A percentile compares a stretch with the other conserved stretches of the same genome.
Conservation (phyloP, 1,140 invertebrate genomes). For the Eubasilissa regina region DNA sequence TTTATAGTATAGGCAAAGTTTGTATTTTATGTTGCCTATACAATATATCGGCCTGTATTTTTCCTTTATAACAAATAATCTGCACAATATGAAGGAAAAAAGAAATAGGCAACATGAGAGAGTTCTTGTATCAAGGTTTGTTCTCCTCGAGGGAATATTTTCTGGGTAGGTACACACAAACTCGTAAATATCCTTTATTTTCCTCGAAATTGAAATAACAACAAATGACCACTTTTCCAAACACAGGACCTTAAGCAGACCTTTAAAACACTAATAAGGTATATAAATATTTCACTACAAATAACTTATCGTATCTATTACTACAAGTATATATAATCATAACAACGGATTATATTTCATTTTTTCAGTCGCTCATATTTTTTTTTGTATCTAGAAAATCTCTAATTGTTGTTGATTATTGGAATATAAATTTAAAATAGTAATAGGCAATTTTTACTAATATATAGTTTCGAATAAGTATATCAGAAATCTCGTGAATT, state of each 20-base stretch:
- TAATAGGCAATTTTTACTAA: too few relatives aligned
- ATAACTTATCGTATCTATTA: too few relatives aligned
- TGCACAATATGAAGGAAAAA: slow-evolving; percentile 8
- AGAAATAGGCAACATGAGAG: not conserved
- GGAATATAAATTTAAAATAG: too few relatives aligned
- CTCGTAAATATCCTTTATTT: not conserved
- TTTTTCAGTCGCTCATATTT: too few relatives aligned
- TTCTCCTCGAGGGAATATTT: slow-evolving; percentile 25
- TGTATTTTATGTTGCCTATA: slow-evolving; percentile 25
- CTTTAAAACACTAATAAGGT: too few relatives aligned
- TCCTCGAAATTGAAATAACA: not conserved
- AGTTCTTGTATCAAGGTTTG: slow-evolving; percentile 10
- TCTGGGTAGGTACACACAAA: not conserved
- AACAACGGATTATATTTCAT: too few relatives aligned
- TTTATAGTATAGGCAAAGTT: slow-evolving; percentile 29
- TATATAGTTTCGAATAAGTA: too few relatives aligned
- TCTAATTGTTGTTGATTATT: too few relatives aligned
- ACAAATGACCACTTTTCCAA: not conserved
- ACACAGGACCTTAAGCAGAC: not conserved
- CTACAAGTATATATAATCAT: too few relatives aligned
- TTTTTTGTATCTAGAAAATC: too few relatives aligned
- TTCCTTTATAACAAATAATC: slow-evolving; percentile 28
- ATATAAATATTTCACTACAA: too few relatives aligned
- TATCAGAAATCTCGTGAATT: too few relatives aligned
- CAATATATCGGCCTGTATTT: slow-evolving; percentile 20